Evolutionary conservation across 2,113 vertebrate species (phyloP), one percentile per base, ranked within the genome.

Genomic region (Phaetusa simplex): DNA sequence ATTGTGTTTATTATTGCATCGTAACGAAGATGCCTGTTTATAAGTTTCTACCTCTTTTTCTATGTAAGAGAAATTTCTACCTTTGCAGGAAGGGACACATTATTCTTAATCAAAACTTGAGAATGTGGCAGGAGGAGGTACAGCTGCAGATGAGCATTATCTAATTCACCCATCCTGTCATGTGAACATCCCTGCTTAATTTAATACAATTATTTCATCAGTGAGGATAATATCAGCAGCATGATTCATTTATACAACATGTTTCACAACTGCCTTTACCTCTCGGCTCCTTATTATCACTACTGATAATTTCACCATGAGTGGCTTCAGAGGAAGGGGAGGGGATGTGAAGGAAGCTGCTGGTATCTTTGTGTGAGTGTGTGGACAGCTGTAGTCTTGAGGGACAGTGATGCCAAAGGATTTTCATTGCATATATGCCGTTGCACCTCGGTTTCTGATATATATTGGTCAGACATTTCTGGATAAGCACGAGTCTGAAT

Each of bases 161-260:
- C 93, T 97, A 98, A 98, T 98, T 98, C 96, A 96, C 93, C 96
- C 97, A 98, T 98, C 98, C 98, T 97, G 98, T 97, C 98, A 96
- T 95, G 97, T 98, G 98, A 97, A 97, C 95, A 97, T 79, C 95
- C 80, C 88, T 95, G 91, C 96, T 97, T 97, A 95, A 95, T 96
- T 96, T 98, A 98, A 99, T 98, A 98, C 79, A 97, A 98, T 99
- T 98, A 98, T 98, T 98, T 97, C 98, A 98, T 98, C 98, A 97
- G 98, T 92, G 97, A 98, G 95, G 97, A 97, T 97, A 97, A 98
- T 96, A 98, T 98, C 98, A 96, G 97, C 97, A 97, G 97, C 95
- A 52, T 98, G 96, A 98, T 98, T 98, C 98, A 98, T 97, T 93
- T 95, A 89, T 97, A 87, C 90, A 73, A 47, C 93, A 72, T 96